Conservation (phyloP, 92 coral and sea anemone species). For the Epizoanthus rinbou region DNA sequence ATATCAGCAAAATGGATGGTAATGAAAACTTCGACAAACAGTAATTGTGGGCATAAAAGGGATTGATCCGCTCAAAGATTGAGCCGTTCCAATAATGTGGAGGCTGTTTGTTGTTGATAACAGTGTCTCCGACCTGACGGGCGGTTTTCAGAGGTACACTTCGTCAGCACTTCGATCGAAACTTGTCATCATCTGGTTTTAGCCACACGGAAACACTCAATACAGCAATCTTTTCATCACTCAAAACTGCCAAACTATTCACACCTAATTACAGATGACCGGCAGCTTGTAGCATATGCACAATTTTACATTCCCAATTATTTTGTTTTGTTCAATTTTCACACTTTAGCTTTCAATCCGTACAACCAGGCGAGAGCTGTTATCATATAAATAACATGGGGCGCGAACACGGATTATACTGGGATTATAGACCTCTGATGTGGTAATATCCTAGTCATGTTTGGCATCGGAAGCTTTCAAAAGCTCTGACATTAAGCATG, state of each 20-base stretch:
- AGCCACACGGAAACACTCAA: slow-evolving; percentile 10
- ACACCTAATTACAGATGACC: slow-evolving; percentile 33
- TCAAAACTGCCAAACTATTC: slow-evolving; percentile 41
- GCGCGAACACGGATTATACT: slow-evolving; percentile 42
- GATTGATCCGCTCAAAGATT: slow-evolving; percentile 59
- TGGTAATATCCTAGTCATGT: slow-evolving; percentile 28
- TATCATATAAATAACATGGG: slow-evolving; percentile 12
- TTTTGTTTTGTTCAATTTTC: not conserved
- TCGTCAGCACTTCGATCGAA: slow-evolving; percentile 22
- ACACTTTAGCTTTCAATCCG: slow-evolving; percentile 18
- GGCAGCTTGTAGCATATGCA: slow-evolving; percentile 32
- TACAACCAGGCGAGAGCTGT: slow-evolving; percentile 7
- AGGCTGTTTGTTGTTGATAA: slow-evolving; percentile 31
- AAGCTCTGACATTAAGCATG: slow-evolving; percentile 34
- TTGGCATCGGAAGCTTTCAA: slow-evolving; percentile 43
- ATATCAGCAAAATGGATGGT: slow-evolving; percentile 54
- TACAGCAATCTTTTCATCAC: slow-evolving; percentile 43
- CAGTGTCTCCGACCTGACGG: slow-evolving; percentile 30
- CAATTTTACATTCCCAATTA: not conserved
- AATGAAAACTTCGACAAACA: slow-evolving; percentile 62
- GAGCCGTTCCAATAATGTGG: slow-evolving; percentile 44
- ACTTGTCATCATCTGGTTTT: slow-evolving; percentile 17
- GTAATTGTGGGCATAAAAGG: slow-evolving; percentile 58
- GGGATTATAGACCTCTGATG: slow-evolving; percentile 27
- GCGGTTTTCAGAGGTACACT: slow-evolving; percentile 24